phyloP scores from a whole-genome alignment of 2,888 invertebrate species.

The Trissoscelio sp. region DNA sequence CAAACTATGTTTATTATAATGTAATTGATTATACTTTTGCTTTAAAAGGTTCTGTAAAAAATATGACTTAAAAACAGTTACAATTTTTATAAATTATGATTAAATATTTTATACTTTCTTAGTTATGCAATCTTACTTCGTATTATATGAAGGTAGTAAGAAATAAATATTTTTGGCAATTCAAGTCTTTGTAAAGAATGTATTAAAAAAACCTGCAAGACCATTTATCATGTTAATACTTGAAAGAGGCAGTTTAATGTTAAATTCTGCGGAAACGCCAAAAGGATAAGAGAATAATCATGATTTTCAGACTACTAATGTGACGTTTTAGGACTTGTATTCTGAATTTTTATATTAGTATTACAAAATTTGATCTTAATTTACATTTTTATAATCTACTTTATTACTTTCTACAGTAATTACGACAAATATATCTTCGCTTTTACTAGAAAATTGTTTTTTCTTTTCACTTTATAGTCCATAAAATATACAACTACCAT shows the following conservation, averaged over 20 bases:
- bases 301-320: background rate
- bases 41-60: background rate
- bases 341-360: background rate
- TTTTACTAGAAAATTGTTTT: background rate
- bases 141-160: background rate
- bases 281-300: conserved; percentile 3
- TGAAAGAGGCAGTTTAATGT: conserved; percentile 3
- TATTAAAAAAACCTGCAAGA: background rate
- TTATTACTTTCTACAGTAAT: background rate
- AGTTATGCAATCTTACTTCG: background rate
- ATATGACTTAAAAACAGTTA: background rate
- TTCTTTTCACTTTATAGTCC: background rate
- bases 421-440: background rate
- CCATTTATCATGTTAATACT: conserved; percentile 5
- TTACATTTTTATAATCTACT: background rate
- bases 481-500: background rate
- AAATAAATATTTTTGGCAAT: background rate
- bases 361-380: background rate
- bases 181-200: background rate
- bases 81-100: background rate
- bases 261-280: conserved; percentile 15
- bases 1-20: too few relatives aligned
- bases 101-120: background rate
- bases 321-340: background rate
- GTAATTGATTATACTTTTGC: too few relatives aligned